Conservation (phyloP, 2,113 vertebrate genomes). For the Strigops habroptila region DNA sequence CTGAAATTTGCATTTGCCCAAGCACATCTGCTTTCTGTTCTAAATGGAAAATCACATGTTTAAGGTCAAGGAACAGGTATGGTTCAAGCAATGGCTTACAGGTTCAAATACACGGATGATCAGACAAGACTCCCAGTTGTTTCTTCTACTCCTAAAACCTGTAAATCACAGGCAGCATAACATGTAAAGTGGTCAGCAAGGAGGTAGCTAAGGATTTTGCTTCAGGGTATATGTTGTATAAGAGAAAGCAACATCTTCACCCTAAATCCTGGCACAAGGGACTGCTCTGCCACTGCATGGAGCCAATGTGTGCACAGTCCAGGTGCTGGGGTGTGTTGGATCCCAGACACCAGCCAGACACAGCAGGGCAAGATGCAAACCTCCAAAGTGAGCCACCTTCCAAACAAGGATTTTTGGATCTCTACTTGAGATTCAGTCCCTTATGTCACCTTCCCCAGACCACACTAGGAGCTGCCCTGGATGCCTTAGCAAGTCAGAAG, state of each 20-base stretch:
- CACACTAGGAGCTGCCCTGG: neutral
- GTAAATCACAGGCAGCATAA: neutral
- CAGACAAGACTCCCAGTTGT: neutral
- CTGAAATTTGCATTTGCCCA: neutral
- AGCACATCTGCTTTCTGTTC: neutral
- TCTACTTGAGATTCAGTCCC: neutral
- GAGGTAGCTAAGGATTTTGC: neutral
- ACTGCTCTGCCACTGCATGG: fast-evolving
- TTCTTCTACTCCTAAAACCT: neutral
- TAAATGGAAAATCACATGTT: neutral
- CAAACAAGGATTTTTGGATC: neutral
- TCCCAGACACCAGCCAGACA: fast-evolving
- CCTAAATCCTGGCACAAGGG: neutral
- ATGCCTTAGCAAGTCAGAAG: neutral
- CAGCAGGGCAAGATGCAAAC: neutral
- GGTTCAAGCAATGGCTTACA: neutral
- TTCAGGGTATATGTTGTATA: neutral
- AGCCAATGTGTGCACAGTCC: neutral
- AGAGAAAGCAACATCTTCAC: neutral
- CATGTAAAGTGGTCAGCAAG: neutral
- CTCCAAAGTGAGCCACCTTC: neutral
- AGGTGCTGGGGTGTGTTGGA: fast-evolving
- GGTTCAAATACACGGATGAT: neutral
- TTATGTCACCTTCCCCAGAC: neutral
- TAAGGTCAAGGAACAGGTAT: neutral